Evolutionary conservation across 2,797 vertebrate species (phyloP), one percentile per base, ranked within the genome.

Genomic region (Epinephelus coioides): DNA sequence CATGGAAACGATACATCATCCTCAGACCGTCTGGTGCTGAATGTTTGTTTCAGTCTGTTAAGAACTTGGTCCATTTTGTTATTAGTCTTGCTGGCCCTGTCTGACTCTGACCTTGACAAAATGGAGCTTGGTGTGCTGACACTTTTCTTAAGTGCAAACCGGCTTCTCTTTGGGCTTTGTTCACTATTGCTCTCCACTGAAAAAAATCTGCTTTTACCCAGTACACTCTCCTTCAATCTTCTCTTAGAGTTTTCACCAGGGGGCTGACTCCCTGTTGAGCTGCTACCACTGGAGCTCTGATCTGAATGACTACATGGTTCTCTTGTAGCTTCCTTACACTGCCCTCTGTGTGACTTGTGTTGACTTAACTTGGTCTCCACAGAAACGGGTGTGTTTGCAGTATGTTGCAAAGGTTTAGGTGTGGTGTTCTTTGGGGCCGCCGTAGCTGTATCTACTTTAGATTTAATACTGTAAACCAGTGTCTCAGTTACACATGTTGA

Each of bases 31-130:
- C 64, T 92, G 15, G 82, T 73, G 79, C 89, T 92, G 69, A 96
- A 94, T 19, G 79, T 95, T 83, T 93, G 83, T 79, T 25, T 95
- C 55, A 95, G 80, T 67, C 71, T 94, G 82, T 85, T 93, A 0
- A 95, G 54, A 56, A 95, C 83, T 69, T 91, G 92, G 59, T 96
- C 94, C 85, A 95, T 78, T 88, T 83, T 94, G 49, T 88, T 95
- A 49, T 47, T 86, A 7, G 72, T 74, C 83, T 90, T 95, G 63
- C 34, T 73, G 43, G 40, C 51, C 56, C 73, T 84, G 0, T 91
- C 90, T 7, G 84, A 78, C 7, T 93, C 91, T 18, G 82, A 82
- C 60, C 86, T 91, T 66, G 83, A 57, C 47, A 87, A 71, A 65
- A 15, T 63, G 12, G 91, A 59, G 23, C 79, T 89, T 27, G 90